These are phyloP conservation scores for Cydia splendana DNA, from an alignment of 1,140 invertebrate genomes.

Conservation along the genomic window DNA sequence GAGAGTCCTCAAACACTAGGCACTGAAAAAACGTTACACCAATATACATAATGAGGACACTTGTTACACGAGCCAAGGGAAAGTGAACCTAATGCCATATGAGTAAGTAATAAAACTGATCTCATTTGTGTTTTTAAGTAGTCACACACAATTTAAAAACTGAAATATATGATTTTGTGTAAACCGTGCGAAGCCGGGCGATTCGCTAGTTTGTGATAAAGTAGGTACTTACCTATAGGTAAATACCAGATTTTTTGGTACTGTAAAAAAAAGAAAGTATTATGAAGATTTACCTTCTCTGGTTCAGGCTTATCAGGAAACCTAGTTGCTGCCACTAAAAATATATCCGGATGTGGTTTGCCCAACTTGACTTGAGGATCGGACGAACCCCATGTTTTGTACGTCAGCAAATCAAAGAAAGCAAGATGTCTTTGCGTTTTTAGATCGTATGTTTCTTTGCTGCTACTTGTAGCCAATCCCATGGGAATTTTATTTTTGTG, in stretches of 20 bases:
- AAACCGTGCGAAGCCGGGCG: too few species aligned
- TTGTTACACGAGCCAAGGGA: too few species aligned
- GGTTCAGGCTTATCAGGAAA: slow-evolving; percentile 83
- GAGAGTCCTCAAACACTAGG: slow-evolving; percentile 93
- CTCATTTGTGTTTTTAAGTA: too few species aligned
- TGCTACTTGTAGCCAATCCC: slow-evolving; percentile 88
- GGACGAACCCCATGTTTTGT: slow-evolving; percentile 84
- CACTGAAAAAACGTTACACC: slow-evolving; percentile 61
- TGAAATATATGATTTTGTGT: too few species aligned
- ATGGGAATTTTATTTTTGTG: slow-evolving; percentile 83
- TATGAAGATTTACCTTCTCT: slow-evolving; percentile 69
- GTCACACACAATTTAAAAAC: too few species aligned
- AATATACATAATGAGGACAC: not conserved
- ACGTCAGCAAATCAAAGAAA: slow-evolving; percentile 83
- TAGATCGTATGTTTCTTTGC: slow-evolving; percentile 81
- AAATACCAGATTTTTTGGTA: too few species aligned
- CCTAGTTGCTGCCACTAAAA: slow-evolving; percentile 85
- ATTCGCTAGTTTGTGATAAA: too few species aligned
- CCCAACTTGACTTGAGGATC: slow-evolving; percentile 87
- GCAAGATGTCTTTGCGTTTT: slow-evolving; percentile 86
- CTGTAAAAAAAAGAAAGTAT: not conserved
- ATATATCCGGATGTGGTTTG: slow-evolving; percentile 90
- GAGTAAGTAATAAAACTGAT: not conserved
- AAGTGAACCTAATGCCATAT: not conserved
- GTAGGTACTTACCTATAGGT: too few species aligned